phyloP scores from a whole-genome alignment of 2,797 vertebrate genomes.

The Carapus acus region DNA sequence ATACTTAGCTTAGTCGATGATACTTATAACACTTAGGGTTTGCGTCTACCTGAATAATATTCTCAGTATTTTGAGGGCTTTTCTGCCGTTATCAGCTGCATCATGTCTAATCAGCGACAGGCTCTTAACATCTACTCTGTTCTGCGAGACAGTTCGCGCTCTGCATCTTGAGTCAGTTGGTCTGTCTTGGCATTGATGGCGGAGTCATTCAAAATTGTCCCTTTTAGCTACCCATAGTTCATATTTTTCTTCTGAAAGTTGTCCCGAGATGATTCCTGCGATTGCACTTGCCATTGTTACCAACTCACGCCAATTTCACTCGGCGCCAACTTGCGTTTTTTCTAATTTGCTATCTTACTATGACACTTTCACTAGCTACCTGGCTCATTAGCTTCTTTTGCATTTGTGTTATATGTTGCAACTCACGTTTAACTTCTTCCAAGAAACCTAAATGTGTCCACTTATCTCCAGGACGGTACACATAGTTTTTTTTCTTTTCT shows the following conservation, averaged over 20 bases:
- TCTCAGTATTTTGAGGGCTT: conserved; percentile 33
- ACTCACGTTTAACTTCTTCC: too few species aligned
- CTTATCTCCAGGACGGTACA: too few species aligned
- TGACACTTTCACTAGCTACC: too few species aligned
- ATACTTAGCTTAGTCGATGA: conserved; percentile 11
- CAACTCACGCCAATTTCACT: too few species aligned
- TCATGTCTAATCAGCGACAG: conserved; percentile 28
- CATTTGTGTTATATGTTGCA: too few species aligned
- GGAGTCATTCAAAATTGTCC: conserved; percentile 17
- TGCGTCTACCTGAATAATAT: conserved; percentile 30
- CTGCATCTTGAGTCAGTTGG: conserved; percentile 1
- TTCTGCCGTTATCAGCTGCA: conserved; percentile 26
- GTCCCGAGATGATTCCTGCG: neutral
- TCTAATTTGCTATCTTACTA: too few species aligned
- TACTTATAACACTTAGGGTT: conserved; percentile 24
- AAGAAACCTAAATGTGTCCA: too few species aligned
- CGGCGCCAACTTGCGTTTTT: too few species aligned
- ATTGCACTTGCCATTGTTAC: too few species aligned
- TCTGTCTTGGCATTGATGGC: neutral
- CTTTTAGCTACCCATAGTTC: conserved; percentile 28
- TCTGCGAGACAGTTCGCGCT: conserved; percentile 26
- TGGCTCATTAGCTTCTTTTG: too few species aligned
- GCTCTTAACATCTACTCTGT: conserved; percentile 26
- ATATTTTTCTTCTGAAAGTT: conserved; percentile 14
- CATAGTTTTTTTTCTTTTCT: too few species aligned